phyloP scores from a whole-genome alignment of 1,140 invertebrate species.

The Trachelipus rathkii region DNA sequence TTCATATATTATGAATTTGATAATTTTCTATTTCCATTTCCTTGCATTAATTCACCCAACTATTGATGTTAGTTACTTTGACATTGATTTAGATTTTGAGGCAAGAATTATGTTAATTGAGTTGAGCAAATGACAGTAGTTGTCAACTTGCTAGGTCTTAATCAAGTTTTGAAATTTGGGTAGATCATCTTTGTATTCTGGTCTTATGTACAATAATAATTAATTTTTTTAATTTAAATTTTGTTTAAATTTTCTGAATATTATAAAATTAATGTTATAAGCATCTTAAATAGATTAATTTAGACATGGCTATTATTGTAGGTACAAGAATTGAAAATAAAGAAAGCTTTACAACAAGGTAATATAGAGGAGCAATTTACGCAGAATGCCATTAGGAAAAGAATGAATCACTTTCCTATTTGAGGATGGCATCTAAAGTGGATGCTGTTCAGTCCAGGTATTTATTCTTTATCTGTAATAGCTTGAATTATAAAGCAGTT shows the following conservation, averaged over 20 bases:
- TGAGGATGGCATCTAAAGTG: slow-evolving; percentile 57
- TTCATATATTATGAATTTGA: neutral
- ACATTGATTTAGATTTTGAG: too few relatives aligned
- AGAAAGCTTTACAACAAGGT: slow-evolving; percentile 53
- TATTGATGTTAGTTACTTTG: too few relatives aligned
- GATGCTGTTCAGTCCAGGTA: slow-evolving; percentile 59
- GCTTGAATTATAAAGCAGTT: too few relatives aligned
- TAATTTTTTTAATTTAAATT: too few relatives aligned
- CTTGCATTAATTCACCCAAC: neutral
- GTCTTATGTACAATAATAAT: too few relatives aligned
- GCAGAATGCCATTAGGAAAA: slow-evolving; percentile 59
- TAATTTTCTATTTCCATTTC: too few relatives aligned
- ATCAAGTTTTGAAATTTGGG: neutral
- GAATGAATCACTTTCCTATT: slow-evolving; percentile 57
- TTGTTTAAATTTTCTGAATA: too few relatives aligned
- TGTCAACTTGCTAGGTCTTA: neutral
- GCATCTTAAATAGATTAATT: too few relatives aligned
- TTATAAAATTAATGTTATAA: too few relatives aligned
- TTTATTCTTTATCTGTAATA: slow-evolving; percentile 22
- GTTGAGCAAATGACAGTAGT: neutral
- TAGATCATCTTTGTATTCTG: too few relatives aligned
- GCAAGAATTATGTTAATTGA: too few relatives aligned
- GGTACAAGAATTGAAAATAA: slow-evolving; percentile 41
- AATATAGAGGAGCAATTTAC: slow-evolving; percentile 60
- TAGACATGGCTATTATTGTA: too few relatives aligned